phyloP scores from a whole-genome alignment of 2,888 invertebrate species.

The Meandrusa payeni region DNA sequence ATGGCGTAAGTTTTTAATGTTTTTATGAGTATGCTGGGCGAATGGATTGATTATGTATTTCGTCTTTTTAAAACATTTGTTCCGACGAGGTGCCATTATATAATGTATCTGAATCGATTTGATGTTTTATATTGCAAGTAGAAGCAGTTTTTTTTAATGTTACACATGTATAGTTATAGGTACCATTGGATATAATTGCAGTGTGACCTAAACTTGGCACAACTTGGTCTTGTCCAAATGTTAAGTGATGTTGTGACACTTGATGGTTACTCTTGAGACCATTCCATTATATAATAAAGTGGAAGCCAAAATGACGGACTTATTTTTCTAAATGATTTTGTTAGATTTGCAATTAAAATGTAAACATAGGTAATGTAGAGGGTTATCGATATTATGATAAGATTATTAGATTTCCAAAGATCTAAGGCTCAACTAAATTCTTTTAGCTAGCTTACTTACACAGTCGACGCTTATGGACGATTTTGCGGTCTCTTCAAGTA shows the following conservation, averaged over 20 bases:
- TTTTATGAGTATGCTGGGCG: conserved; percentile 7
- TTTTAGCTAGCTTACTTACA: conserved; percentile 53
- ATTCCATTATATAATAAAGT: conserved; percentile 75
- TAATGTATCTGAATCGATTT: conserved; percentile 28
- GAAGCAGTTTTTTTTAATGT: background rate
- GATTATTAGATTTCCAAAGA: conserved; percentile 76
- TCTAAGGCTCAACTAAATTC: conserved; percentile 74
- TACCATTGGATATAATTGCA: background rate
- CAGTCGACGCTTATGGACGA: conserved; percentile 21
- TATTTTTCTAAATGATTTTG: conserved; percentile 79
- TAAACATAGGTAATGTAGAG: conserved; percentile 64
- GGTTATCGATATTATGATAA: conserved; percentile 72
- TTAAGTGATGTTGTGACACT: conserved; percentile 40
- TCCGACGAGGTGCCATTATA: conserved; percentile 23
- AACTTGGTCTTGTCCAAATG: conserved; percentile 1
- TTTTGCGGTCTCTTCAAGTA: conserved; percentile 28
- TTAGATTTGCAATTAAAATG: conserved; percentile 71
- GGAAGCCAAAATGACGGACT: conserved; percentile 78
- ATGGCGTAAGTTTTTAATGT: conserved; percentile 6
- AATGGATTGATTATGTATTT: conserved; percentile 20
- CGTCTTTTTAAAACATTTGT: conserved; percentile 23
- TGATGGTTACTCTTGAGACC: conserved; percentile 73
- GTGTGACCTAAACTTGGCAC: background rate
- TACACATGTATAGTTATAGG: conserved; percentile 1
- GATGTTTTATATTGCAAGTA: conserved; percentile 9